phyloP scores from a whole-genome alignment of 2,797 vertebrate species.

The Urosaurus nigricauda region DNA sequence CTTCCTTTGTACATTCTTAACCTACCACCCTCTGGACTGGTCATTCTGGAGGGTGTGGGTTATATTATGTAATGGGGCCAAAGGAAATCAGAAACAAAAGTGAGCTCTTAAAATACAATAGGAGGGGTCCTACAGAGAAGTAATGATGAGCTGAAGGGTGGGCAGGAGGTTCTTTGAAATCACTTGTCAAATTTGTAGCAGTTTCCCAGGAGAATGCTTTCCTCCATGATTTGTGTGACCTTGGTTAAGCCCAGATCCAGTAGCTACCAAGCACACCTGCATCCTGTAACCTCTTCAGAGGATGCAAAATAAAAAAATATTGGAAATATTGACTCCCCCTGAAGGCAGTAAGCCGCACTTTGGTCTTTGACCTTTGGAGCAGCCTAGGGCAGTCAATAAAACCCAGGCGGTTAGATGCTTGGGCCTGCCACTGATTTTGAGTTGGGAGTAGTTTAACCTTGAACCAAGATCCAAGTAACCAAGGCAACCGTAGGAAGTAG shows the following conservation, averaged over 20 bases:
- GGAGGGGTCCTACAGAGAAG: background rate
- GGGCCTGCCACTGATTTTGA: conserved; percentile 78
- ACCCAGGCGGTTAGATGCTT: conserved; percentile 73
- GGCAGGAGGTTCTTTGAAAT: conserved; percentile 55
- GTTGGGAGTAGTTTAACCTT: conserved; percentile 85
- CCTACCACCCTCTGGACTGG: background rate
- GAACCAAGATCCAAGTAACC: conserved; percentile 85
- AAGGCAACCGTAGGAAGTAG: conserved; percentile 85
- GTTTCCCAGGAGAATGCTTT: conserved; percentile 57
- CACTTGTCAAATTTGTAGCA: conserved; percentile 60
- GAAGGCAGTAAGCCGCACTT: conserved; percentile 78
- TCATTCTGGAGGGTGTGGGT: background rate
- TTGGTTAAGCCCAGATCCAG: conserved; percentile 73
- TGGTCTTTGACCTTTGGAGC: conserved; percentile 83
- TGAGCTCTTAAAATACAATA: background rate
- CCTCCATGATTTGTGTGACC: conserved; percentile 73
- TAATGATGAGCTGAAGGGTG: conserved; percentile 16
- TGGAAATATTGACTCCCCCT: conserved; percentile 80
- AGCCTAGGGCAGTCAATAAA: conserved; percentile 83
- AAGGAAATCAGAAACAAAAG: background rate
- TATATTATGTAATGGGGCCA: conserved; percentile 6
- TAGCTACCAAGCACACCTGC: conserved; percentile 73
- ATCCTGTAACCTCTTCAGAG: conserved; percentile 64
- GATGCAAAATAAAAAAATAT: conserved; percentile 82
- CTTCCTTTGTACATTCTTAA: background rate